phyloP scores from a whole-genome alignment of 1,140 invertebrate species.

The Drusus annulatus region DNA sequence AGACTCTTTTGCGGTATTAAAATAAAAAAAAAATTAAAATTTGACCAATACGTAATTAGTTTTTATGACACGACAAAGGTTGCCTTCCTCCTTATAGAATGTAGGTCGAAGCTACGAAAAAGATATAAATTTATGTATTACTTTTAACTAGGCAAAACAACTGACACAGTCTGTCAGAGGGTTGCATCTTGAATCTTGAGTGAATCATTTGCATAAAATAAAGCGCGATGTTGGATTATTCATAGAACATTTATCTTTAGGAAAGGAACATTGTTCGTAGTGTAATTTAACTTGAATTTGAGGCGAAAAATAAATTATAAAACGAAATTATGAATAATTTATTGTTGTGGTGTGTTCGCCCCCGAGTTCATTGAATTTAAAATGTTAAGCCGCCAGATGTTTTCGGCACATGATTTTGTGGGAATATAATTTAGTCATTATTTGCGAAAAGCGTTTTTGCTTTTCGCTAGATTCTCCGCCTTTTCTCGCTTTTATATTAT shows the following conservation, averaged over 20 bases:
- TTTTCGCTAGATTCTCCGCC: too few relatives aligned
- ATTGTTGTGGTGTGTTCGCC: constrained; percentile 11
- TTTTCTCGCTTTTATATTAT: too few relatives aligned
- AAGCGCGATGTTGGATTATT: constrained; percentile 7
- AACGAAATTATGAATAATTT: constrained; percentile 35
- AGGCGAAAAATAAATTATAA: constrained; percentile 33
- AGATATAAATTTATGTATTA: background rate
- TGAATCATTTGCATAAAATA: background rate
- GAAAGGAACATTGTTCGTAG: background rate
- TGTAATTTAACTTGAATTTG: constrained; percentile 26
- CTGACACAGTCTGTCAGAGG: background rate
- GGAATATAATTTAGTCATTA: background rate
- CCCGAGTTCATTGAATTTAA: constrained; percentile 3
- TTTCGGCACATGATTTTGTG: constrained; percentile 9
- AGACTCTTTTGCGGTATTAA: too few relatives aligned
- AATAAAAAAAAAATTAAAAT: too few relatives aligned
- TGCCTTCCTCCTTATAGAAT: too few relatives aligned
- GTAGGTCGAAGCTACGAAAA: too few relatives aligned
- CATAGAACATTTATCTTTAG: constrained; percentile 4
- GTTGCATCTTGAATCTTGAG: constrained; percentile 4
- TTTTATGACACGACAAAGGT: too few relatives aligned
- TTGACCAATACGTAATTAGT: too few relatives aligned
- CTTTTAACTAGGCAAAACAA: background rate
- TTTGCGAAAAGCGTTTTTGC: too few relatives aligned
- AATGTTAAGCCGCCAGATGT: constrained; percentile 9